Conservation (phyloP, 2,113 vertebrate species). For the Delphinus delphis region DNA sequence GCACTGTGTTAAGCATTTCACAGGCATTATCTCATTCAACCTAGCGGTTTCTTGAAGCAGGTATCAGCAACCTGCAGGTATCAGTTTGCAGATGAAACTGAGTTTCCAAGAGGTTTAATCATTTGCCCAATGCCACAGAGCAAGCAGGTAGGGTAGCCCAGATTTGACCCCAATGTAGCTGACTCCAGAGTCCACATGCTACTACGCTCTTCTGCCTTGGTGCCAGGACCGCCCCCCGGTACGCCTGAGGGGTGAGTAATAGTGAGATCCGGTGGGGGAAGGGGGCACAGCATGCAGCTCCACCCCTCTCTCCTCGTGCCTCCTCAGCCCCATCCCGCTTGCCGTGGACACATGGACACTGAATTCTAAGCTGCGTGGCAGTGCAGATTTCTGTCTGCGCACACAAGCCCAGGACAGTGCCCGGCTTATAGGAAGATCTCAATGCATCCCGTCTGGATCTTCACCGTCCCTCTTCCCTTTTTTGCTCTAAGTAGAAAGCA, state of each 20-base stretch:
- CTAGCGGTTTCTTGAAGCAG: not conserved
- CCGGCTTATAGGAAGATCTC: not conserved
- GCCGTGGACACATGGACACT: fast-evolving
- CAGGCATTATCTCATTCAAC: not conserved
- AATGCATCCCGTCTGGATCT: fast-evolving
- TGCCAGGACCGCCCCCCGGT: not conserved
- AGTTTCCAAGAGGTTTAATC: not conserved
- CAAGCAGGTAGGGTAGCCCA: not conserved
- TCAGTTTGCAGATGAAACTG: constrained; percentile 4
- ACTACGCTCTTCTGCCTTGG: too few species aligned
- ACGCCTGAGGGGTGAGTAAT: fast-evolving
- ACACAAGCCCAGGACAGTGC: not conserved
- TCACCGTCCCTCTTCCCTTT: not conserved
- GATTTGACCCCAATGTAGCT: not conserved
- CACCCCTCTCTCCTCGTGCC: fast-evolving
- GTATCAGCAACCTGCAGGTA: not conserved
- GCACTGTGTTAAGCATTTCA: not conserved
- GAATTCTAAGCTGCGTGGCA: fast-evolving
- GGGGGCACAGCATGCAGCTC: not conserved
- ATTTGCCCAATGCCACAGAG: not conserved
- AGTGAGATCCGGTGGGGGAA: not conserved
- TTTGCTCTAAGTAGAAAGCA: not conserved
- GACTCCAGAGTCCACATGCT: not conserved
- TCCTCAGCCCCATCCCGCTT: not conserved
- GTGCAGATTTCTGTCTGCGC: not conserved